Conservation (phyloP, 2,113 vertebrate species). For the Ciconia maguari region DNA sequence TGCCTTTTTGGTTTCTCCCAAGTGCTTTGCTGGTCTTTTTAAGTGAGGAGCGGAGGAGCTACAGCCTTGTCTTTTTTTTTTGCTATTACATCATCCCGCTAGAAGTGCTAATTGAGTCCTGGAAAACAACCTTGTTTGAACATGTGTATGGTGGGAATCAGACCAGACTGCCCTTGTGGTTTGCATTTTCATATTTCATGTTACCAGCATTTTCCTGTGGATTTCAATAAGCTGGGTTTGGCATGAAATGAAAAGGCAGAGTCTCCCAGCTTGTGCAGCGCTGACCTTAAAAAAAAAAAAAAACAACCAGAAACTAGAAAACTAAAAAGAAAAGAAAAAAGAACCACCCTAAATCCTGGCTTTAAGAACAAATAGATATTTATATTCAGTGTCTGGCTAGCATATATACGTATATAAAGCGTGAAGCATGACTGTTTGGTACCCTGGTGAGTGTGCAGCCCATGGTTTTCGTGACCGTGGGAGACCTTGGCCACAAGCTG, state of each 20-base stretch:
- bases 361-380: not conserved
- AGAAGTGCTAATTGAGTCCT: slow-evolving; percentile 15
- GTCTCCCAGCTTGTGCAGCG: not conserved
- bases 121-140: slow-evolving; percentile 39
- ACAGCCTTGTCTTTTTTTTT: not conserved
- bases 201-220: slow-evolving; percentile 56
- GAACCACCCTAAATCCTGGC: not conserved
- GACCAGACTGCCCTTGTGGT: slow-evolving; percentile 38
- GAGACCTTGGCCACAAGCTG: not conserved
- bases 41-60: not conserved
- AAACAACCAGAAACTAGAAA: not conserved
- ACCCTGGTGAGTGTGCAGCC: not conserved
- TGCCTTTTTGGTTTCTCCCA: not conserved
- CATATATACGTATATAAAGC: fast-evolving
- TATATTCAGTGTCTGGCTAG: not conserved
- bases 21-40: not conserved
- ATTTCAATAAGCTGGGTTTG: slow-evolving; percentile 46
- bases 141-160: slow-evolving; percentile 38
- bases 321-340: not conserved
- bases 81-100: slow-evolving; percentile 7
- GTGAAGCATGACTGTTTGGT: not conserved
- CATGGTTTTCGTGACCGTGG: fast-evolving
- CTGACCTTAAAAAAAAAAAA: not conserved
- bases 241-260: slow-evolving; percentile 37
- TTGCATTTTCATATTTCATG: slow-evolving; percentile 43